Evolutionary conservation across 64 coral and sea anemone species (phyloP).

Genomic region (Acropora yongei): DNA sequence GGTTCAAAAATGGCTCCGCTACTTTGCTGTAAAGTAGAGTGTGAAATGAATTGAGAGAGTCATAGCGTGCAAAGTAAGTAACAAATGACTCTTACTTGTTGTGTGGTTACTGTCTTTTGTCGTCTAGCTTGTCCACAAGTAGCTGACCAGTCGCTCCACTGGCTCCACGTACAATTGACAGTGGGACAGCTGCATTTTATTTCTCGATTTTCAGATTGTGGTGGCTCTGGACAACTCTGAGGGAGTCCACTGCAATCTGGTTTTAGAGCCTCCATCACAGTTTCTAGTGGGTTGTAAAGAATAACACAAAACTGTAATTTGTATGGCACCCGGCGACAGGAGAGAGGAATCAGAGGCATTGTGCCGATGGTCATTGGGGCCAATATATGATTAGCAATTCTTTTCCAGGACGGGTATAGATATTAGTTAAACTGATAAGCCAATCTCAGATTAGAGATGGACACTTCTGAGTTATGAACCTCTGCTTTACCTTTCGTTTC

Average conservation of each 20-base stretch:
- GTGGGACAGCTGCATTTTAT: constrained; percentile 63
- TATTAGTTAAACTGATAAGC: too few relatives aligned
- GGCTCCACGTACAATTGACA: constrained; percentile 64
- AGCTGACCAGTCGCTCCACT: constrained; percentile 74
- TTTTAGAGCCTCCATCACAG: constrained; percentile 19
- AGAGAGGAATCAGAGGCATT: too few relatives aligned
- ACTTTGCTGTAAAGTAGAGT: too few relatives aligned
- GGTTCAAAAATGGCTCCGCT: too few relatives aligned
- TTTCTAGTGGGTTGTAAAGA: not conserved
- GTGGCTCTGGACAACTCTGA: constrained; percentile 55
- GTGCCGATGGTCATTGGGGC: too few relatives aligned
- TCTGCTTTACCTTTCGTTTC: too few relatives aligned
- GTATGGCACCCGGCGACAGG: not conserved
- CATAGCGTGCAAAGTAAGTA: not conserved
- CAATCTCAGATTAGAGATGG: too few relatives aligned
- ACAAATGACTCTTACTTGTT: not conserved
- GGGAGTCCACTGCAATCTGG: constrained; percentile 64
- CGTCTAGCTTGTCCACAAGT: constrained; percentile 67
- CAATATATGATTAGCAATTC: too few relatives aligned
- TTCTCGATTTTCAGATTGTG: constrained; percentile 50
- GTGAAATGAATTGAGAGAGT: too few relatives aligned
- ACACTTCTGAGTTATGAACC: too few relatives aligned
- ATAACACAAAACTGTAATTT: not conserved
- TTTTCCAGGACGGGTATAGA: too few relatives aligned
- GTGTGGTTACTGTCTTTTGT: constrained; percentile 29